phyloP scores from a whole-genome alignment of 2,113 vertebrate species.

The Acrocephalus kingi region DNA sequence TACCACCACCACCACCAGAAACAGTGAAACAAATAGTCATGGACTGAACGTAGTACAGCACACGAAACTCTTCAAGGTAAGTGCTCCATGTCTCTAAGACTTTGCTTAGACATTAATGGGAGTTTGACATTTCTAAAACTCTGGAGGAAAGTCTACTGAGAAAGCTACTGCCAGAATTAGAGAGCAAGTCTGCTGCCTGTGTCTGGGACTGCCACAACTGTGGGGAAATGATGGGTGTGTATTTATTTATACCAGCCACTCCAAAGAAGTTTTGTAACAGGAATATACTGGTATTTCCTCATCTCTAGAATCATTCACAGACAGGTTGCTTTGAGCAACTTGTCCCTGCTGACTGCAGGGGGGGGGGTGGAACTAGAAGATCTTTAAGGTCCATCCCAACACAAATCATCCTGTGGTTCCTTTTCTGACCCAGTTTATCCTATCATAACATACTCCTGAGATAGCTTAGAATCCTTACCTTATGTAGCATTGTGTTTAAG shows the following conservation, averaged over 20 bases:
- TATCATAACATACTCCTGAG: background rate
- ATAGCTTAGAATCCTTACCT: background rate
- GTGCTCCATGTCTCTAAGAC: background rate
- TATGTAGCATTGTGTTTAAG: background rate
- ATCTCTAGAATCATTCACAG: background rate
- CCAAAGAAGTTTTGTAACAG: background rate
- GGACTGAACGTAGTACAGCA: background rate
- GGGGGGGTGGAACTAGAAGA: background rate
- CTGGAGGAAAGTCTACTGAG: background rate
- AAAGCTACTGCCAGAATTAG: background rate
- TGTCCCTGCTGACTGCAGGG: background rate
- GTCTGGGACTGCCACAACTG: background rate
- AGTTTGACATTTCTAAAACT: background rate
- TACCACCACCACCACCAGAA: background rate
- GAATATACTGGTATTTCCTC: too few relatives aligned
- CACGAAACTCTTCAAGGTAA: background rate
- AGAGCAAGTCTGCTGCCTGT: background rate
- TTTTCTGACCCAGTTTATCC: background rate
- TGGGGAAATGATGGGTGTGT: fast-evolving
- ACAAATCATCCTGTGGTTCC: background rate
- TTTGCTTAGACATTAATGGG: background rate
- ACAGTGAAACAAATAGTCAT: background rate
- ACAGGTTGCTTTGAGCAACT: background rate
- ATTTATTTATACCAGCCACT: background rate
- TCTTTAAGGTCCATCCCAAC: background rate